Conservation (phyloP, 1,140 invertebrate genomes). For the Drosophila tristis region DNA sequence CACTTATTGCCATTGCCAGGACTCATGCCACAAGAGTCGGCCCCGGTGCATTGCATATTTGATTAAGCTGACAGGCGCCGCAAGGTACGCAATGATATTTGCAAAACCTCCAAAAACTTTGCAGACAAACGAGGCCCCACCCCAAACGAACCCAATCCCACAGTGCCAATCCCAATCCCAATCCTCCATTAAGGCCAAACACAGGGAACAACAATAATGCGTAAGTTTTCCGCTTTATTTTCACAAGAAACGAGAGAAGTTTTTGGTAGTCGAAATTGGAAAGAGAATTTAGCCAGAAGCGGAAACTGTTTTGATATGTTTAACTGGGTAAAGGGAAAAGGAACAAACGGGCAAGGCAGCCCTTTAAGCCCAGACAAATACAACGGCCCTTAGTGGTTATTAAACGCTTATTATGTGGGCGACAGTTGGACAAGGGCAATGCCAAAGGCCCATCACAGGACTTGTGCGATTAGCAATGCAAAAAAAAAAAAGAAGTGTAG, state of each 20-base stretch:
- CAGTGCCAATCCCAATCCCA: too few species aligned
- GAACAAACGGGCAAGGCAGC: slow-evolving; percentile 9
- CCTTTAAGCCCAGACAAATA: slow-evolving; percentile 19
- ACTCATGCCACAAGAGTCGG: too few species aligned
- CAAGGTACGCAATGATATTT: slow-evolving; percentile 65
- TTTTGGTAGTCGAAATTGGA: slow-evolving; percentile 18
- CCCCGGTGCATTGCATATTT: slow-evolving; percentile 45
- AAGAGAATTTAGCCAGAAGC: slow-evolving; percentile 57
- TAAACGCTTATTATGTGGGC: slow-evolving; percentile 49
- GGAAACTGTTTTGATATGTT: slow-evolving; percentile 60
- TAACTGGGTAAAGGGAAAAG: slow-evolving; percentile 8
- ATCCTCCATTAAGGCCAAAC: slow-evolving; percentile 43
- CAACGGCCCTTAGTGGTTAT: slow-evolving; percentile 29
- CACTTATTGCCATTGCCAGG: too few species aligned
- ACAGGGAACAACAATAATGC: slow-evolving; percentile 42
- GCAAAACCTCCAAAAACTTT: slow-evolving; percentile 55
- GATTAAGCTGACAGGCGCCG: slow-evolving; percentile 55
- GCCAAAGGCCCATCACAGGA: not conserved
- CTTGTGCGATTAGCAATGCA: slow-evolving; percentile 40
- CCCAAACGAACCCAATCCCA: too few species aligned
- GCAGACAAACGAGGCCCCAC: slow-evolving; percentile 50
- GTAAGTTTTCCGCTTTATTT: slow-evolving; percentile 28
- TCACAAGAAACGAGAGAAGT: too few species aligned
- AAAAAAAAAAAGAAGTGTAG: too few species aligned
- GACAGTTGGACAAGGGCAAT: slow-evolving; percentile 16